phyloP scores from a whole-genome alignment of 2,797 vertebrate genomes.

The Synaphobranchus kaupii region DNA sequence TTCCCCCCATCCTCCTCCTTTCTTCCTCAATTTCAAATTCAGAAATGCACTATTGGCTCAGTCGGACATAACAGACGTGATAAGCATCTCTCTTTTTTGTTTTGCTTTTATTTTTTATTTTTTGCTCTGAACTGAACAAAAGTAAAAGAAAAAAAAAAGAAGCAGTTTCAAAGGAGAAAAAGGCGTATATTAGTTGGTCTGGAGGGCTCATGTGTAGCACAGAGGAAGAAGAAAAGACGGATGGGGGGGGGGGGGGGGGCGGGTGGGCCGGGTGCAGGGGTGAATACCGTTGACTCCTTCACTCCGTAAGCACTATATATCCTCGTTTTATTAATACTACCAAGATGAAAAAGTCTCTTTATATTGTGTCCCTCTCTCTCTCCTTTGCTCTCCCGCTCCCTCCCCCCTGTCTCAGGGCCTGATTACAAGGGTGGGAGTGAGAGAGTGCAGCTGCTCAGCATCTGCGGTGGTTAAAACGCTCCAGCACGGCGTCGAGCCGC shows the following conservation, averaged over 20 bases:
- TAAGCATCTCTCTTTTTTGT: conserved; percentile 32
- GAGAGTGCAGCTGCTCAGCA: conserved; percentile 25
- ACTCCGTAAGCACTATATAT: neutral
- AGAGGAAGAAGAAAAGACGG: neutral
- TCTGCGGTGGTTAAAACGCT: conserved; percentile 7
- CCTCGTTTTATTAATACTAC: conserved; percentile 13
- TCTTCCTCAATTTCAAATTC: conserved; percentile 50
- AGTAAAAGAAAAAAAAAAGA: neutral
- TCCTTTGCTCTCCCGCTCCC: conserved; percentile 27
- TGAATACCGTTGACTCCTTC: neutral
- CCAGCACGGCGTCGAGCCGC: neutral
- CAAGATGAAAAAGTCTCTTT: neutral
- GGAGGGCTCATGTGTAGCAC: neutral
- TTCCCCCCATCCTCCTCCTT: conserved; percentile 38
- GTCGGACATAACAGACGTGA: conserved; percentile 48
- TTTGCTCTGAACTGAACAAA: neutral
- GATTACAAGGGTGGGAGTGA: conserved; percentile 40
- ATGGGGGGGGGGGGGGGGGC: too few relatives aligned
- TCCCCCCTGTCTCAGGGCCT: conserved; percentile 48
- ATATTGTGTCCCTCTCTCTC: conserved; percentile 18
- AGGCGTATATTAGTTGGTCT: neutral
- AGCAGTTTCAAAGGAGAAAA: neutral
- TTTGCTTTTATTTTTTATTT: neutral
- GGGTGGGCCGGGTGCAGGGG: too few relatives aligned
- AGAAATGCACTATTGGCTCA: conserved; percentile 45